Conservation (phyloP, 1,140 invertebrate genomes). For the Drosophila nebulosa region DNA sequence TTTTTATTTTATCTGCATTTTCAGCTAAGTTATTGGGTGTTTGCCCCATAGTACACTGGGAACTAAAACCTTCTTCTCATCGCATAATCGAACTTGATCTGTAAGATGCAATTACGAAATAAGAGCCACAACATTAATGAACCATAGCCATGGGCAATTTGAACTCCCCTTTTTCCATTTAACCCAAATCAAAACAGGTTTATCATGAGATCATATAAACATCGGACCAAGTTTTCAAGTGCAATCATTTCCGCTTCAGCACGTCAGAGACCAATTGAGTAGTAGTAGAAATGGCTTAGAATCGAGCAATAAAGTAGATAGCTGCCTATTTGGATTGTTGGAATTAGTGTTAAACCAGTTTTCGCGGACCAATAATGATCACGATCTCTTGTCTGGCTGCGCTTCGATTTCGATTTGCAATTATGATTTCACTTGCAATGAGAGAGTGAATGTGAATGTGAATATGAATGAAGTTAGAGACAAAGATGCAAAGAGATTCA, state of each 20-base stretch:
- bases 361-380: slow-evolving; percentile 48
- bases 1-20: too few relatives aligned
- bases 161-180: slow-evolving; percentile 34
- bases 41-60: neutral
- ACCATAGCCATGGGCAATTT: slow-evolving; percentile 28
- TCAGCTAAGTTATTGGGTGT: too few relatives aligned
- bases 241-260: slow-evolving; percentile 66
- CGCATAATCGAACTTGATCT: slow-evolving; percentile 12
- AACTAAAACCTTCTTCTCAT: neutral
- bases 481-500: neutral
- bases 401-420: slow-evolving; percentile 61
- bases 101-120: slow-evolving; percentile 22
- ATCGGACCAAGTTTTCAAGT: slow-evolving; percentile 5
- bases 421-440: slow-evolving; percentile 70
- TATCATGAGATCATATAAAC: neutral
- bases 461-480: neutral
- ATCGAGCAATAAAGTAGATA: slow-evolving; percentile 23
- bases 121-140: slow-evolving; percentile 22
- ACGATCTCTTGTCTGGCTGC: neutral
- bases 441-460: slow-evolving; percentile 2
- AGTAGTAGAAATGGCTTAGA: slow-evolving; percentile 73
- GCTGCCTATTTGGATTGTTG: slow-evolving; percentile 8
- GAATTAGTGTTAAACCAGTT: slow-evolving; percentile 60
- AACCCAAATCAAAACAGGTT: slow-evolving; percentile 28
- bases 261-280: slow-evolving; percentile 50